Conservation (phyloP, 37 sponge, comb jelly and placozoan species). For the Spongilla lacustris region DNA sequence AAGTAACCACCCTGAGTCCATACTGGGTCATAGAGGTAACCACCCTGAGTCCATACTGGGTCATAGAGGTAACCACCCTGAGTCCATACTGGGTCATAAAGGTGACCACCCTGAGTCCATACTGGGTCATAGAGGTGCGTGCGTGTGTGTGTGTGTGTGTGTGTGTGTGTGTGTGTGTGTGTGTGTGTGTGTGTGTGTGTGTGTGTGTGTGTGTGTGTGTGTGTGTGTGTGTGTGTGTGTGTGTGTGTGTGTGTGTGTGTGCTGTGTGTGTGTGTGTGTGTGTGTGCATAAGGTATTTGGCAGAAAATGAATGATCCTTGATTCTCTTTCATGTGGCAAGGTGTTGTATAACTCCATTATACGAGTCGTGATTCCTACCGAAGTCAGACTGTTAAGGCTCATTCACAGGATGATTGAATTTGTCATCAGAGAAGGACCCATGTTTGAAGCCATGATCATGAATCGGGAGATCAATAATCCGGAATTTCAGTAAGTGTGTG, state of each 20-base stretch:
- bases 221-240: not conserved
- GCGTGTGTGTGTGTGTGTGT: conserved; percentile 16
- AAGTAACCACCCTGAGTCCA: too few species aligned
- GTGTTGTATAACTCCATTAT: conserved; percentile 73
- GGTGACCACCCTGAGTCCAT: too few species aligned
- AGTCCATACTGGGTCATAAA: too few species aligned
- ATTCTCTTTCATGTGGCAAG: conserved; percentile 24
- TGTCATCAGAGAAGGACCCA: conserved; percentile 96
- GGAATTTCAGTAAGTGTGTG: conserved; percentile 66
- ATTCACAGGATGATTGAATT: conserved; percentile 98
- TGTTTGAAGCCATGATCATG: conserved; percentile 99
- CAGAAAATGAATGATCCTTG: too few species aligned
- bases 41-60: too few species aligned
- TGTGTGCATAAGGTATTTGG: too few species aligned
- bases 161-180: conserved; percentile 12
- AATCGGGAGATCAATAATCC: conserved; percentile 91
- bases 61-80: too few species aligned
- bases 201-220: not conserved
- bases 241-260: too few species aligned
- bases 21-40: too few species aligned
- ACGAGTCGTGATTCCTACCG: conserved; percentile 87
- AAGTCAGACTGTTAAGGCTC: conserved; percentile 63
- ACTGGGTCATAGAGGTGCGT: not conserved
- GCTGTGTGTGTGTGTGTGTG: too few species aligned
- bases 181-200: not conserved